Base-by-base conservation (phyloP, 2,888 invertebrate genomes). In the Diarsia mendica region DNA sequence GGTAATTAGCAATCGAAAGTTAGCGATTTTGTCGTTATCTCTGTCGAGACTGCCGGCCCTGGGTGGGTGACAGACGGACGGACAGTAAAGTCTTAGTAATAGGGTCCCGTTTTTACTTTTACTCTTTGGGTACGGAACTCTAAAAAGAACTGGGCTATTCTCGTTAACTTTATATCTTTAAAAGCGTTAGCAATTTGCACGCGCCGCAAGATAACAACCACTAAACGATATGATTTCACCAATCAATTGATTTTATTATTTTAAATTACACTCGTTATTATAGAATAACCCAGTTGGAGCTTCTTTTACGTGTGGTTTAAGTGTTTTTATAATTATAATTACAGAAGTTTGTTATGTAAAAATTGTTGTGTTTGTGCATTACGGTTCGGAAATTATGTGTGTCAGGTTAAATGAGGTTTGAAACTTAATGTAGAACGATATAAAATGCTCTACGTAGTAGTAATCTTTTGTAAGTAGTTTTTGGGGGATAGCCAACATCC, bases 181-280 rank as follows among this genome's bases (percentile, higher is more conserved):
- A 86, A 69, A 79, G 75, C 70, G 75, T 66, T 72, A 69, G 67
- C 84, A 85, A 85, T 87, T 87, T 79, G 73, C 86, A 87, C 88
- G 86, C 86, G 75, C 72, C n/a, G 49, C 71, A 39, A 79, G 63
- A 78, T 75, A 84, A 72, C 72, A 48, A 66, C 70, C 75, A 64
- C 72, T 75, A 77, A 80, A 77, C 79, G 79, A 80, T 78, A 69
- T 51, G 70, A 79, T 83, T 83, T 81, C 79, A 69, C 78, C 79
- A 69, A 80, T 82, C 74, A 82, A 75, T 81, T 80, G 80, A 70
- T 79, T 86, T 78, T 76, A 87, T 77, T 83, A 79, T 74, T 74
- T 73, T 33, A 80, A 87, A 83, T 85, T 81, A 75, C 67, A 66
- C 67, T 74, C 58, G 23, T 75, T 79, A 79, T 86, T 76, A 78